Conservation (phyloP, 2,888 invertebrate genomes). For the Pristionchus arcanus region DNA sequence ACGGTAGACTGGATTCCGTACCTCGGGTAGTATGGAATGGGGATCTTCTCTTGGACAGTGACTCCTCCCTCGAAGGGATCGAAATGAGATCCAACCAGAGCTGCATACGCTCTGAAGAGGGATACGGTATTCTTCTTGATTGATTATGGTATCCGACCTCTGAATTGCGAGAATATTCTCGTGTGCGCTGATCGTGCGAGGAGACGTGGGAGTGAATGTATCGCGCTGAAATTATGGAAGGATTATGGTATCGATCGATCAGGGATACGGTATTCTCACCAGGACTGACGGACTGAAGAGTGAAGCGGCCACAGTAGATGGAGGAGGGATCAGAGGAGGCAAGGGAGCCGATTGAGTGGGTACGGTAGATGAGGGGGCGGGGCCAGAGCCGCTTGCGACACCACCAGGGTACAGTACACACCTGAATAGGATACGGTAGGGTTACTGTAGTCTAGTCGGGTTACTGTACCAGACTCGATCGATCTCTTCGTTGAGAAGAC, state of each 20-base stretch:
- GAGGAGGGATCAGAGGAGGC: background rate
- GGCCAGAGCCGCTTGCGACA: no score
- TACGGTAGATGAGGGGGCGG: background rate
- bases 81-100: background rate
- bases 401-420: constrained; percentile 39
- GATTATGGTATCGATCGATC: background rate
- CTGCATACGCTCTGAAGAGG: constrained; percentile 22
- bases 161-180: constrained; percentile 2
- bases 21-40: constrained; percentile 51
- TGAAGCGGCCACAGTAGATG: background rate
- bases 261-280: background rate
- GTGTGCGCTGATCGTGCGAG: background rate
- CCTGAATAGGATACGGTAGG: background rate
- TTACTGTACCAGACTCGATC: constrained; percentile 36
- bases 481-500: constrained; percentile 45
- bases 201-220: background rate
- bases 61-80: constrained; percentile 49
- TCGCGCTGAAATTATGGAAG: background rate
- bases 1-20: background rate
- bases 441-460: background rate
- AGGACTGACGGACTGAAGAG: background rate
- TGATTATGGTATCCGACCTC: background rate
- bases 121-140: background rate
- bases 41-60: constrained; percentile 50
- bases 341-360: background rate